Evolutionary conservation across 2,797 vertebrate genomes (phyloP).

Genomic region (Lindbergichthys nudifrons): DNA sequence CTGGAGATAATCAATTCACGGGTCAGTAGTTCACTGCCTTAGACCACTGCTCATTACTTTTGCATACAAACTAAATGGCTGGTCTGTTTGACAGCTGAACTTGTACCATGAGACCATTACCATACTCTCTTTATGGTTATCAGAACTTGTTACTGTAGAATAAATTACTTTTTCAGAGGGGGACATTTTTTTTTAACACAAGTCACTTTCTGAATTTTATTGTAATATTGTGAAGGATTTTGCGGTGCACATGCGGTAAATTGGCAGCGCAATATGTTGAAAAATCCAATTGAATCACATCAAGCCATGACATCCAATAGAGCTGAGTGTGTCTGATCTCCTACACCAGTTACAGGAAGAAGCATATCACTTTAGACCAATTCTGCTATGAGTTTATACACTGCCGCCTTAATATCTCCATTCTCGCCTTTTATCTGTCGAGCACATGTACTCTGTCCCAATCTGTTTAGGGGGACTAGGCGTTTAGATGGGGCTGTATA

Average conservation of each 20-base stretch:
- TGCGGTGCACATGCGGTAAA: slow-evolving; percentile 43
- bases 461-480: slow-evolving; percentile 64
- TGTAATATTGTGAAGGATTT: slow-evolving; percentile 47
- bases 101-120: slow-evolving; percentile 24
- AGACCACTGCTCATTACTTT: slow-evolving; percentile 59
- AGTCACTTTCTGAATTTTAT: slow-evolving; percentile 40
- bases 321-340: slow-evolving; percentile 63
- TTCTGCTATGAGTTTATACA: slow-evolving; percentile 56
- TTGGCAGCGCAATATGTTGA: slow-evolving; percentile 38
- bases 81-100: slow-evolving; percentile 58
- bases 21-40: slow-evolving; percentile 56
- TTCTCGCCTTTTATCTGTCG: slow-evolving; percentile 71
- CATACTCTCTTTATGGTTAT: slow-evolving; percentile 37
- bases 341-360: slow-evolving; percentile 49
- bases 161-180: slow-evolving; percentile 29
- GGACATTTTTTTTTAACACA: slow-evolving; percentile 35
- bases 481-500: slow-evolving; percentile 63
- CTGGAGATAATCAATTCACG: slow-evolving; percentile 69
- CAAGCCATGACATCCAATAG: slow-evolving; percentile 73
- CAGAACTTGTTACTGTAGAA: slow-evolving; percentile 42
- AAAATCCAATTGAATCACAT: slow-evolving; percentile 70
- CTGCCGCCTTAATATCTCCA: slow-evolving; percentile 58
- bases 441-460: slow-evolving; percentile 60
- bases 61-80: slow-evolving; percentile 53
- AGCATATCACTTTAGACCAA: slow-evolving; percentile 58